These are phyloP conservation scores for Bombus vancouverensis DNA, from an alignment of 1,140 invertebrate species.

Conservation along the genomic window DNA sequence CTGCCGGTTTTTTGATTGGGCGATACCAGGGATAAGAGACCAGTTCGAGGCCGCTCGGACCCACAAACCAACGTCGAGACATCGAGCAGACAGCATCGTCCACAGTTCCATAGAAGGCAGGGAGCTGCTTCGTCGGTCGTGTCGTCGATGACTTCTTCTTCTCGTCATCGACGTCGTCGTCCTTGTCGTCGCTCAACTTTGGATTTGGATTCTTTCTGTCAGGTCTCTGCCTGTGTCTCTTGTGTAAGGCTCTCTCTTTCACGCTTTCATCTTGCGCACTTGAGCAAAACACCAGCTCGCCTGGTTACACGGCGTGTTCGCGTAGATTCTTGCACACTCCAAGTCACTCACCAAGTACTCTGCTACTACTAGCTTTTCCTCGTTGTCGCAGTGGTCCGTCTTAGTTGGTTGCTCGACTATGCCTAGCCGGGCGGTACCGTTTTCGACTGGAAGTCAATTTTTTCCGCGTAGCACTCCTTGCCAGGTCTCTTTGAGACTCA, in stretches of 20 bases:
- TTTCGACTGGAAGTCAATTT: neutral
- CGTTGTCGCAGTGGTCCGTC: neutral
- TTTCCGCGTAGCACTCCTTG: neutral
- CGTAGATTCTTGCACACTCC: conserved; percentile 29
- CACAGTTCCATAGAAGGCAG: conserved; percentile 28
- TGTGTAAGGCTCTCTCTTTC: conserved; percentile 53
- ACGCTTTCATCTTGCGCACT: conserved; percentile 22
- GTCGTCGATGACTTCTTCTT: conserved; percentile 6
- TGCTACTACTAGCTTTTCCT: neutral
- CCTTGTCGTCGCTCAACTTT: conserved; percentile 5
- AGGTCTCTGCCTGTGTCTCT: conserved; percentile 6
- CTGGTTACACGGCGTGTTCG: neutral
- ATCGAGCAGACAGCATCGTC: conserved; percentile 70
- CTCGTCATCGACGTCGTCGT: neutral
- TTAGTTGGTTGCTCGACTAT: neutral
- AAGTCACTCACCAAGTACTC: neutral
- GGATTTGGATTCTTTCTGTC: conserved; percentile 63
- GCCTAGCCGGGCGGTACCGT: neutral
- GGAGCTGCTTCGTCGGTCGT: conserved; percentile 18
- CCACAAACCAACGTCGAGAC: conserved; percentile 77
- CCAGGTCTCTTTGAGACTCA: neutral
- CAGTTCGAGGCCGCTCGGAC: conserved; percentile 76
- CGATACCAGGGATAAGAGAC: conserved; percentile 81
- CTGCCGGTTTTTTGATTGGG: conserved; percentile 81
- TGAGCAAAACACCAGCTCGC: neutral